Base-by-base conservation (phyloP, 2,888 invertebrate genomes). In the Callyntrura guangdongensis region DNA sequence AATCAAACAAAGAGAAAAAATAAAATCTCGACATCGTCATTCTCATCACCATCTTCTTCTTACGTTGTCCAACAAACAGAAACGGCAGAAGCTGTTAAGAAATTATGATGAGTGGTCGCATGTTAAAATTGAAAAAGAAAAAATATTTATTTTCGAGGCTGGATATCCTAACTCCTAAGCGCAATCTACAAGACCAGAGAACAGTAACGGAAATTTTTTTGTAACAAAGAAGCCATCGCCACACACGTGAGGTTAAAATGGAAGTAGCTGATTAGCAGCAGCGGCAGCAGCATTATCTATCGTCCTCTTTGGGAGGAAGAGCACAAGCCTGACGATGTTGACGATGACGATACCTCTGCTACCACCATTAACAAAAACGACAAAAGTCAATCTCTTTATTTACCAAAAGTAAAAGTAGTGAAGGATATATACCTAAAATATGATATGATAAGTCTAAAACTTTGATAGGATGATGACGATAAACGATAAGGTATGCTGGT, bases 241-340 rank as follows among this genome's bases (percentile, higher is more conserved):
- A n/a, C n/a, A n/a, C n/a, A 86, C 86, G 86, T 86, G 86, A 86
- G 74, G 56, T 36, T 59, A 86, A 56, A 86, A 86, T 77, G 86
- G 74, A 86, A 72, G 72, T 56, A 49, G 74, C 69, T 86, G 86
- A 86, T 86, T 77, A 86, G 77, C 86, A 20, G 67, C 81, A 25
- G 81, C 74, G 14, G 20, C 45, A 59, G 11, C 17, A 82, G 12
- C 25, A 8, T 36, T 9, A 77, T 20, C 25, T n/a, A n/a, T n/a
- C n/a, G n/a, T n/a, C n/a, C n/a, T n/a, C n/a, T n/a, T n/a, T n/a
- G n/a, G n/a, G n/a, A n/a, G n/a, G n/a, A n/a, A n/a, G n/a, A 79
- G 22, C 79, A n/a, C 47, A 47, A 53, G 53, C 25, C 53, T 77
- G 49, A 53, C n/a, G n/a, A n/a, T n/a, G n/a, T n/a, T n/a, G n/a